Base-by-base conservation (phyloP, 2,888 invertebrate species). In the Aethes cnicana region DNA sequence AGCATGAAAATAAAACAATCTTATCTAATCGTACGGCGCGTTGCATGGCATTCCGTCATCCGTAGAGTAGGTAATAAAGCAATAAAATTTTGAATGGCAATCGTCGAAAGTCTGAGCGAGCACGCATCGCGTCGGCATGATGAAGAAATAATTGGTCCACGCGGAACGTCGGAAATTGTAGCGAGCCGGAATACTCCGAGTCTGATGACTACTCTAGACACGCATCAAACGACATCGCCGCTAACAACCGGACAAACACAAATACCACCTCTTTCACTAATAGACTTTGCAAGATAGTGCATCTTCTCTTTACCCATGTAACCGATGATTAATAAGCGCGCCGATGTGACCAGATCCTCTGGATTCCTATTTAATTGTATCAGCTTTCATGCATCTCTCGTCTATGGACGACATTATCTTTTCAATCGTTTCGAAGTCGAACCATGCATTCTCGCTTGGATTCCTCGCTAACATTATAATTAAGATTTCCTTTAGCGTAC, bases 321-420 rank as follows among this genome's bases (percentile, higher is more conserved):
- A 68, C 65, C 67, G 65, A 65, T 77, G 75, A 83, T 82, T 78
- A 81, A 81, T 74, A 70, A 72, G 69, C 68, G 72, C 72, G 76
- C 72, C 74, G 66, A 69, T 72, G 65, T 81, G 75, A 79, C 78
- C 77, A 66, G 74, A 72, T 77, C 79, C 68, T 80, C 76, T 81
- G 75, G 74, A 81, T 83, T 75, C 80, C 72, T 67, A 62, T 73
- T 66, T 78, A 80, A 82, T 80, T 78, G 77, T 78, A 79, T 74
- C 77, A 65, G 74, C 72, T 79, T 74, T 74, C 76, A 77, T 73
- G 64, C 64, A 70, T 73, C 74, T 74, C 60, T 62, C 62, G 61
- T 62, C 53, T 58, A 44, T 50, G 58, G 56, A 47, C 52, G 47
- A 53, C 47, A 26, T 41, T 53, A 47, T 47, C 53, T 32, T 42